Conservation (phyloP, 2,113 vertebrate species). For the Pterocles orientalis region DNA sequence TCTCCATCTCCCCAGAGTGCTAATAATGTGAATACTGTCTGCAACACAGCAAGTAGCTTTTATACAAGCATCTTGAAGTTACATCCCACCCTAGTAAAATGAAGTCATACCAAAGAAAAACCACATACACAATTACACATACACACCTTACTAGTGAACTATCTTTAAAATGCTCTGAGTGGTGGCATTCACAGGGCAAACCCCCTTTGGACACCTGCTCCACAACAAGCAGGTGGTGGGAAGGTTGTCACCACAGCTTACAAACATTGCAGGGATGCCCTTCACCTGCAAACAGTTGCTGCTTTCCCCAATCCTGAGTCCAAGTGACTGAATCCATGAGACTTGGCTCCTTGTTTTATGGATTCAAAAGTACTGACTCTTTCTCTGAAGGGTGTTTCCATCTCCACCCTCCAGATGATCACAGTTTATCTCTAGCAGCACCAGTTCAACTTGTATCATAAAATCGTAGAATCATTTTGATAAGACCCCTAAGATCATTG, state of each 20-base stretch:
- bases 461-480: no score
- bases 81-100: not conserved
- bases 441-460: not conserved
- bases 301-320: not conserved
- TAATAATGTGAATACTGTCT: not conserved
- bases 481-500: no score
- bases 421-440: not conserved
- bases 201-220: not conserved
- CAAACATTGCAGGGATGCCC: not conserved
- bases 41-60: not conserved
- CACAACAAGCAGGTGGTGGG: not conserved
- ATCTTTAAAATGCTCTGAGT: not conserved
- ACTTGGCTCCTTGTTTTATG: not conserved
- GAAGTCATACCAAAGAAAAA: not conserved
- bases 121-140: fast-evolving
- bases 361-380: not conserved
- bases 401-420: not conserved
- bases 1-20: not conserved
- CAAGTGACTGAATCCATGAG: not conserved
- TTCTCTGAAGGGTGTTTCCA: not conserved
- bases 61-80: not conserved
- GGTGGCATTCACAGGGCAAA: not conserved
- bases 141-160: not conserved
- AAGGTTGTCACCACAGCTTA: not conserved
- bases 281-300: not conserved